phyloP scores from a whole-genome alignment of 2,888 invertebrate species.

The Chrysotoxum bicinctum region DNA sequence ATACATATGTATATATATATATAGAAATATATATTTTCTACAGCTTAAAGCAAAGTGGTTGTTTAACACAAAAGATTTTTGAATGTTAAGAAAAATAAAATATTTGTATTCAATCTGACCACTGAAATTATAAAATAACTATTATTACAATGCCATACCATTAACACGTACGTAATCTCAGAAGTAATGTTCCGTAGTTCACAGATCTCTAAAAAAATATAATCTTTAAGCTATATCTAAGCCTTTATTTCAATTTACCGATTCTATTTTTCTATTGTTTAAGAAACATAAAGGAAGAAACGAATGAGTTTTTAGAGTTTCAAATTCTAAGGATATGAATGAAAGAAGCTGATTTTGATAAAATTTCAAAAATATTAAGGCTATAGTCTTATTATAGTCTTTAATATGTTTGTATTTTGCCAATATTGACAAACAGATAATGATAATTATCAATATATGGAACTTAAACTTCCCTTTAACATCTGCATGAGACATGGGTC shows the following conservation, averaged over 20 bases:
- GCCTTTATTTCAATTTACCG: neutral
- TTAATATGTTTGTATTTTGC: too few relatives aligned
- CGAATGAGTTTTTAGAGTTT: too few relatives aligned
- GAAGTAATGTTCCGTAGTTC: neutral
- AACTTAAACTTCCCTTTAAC: too few relatives aligned
- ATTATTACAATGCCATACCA: neutral
- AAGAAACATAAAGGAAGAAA: too few relatives aligned
- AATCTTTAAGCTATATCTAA: too few relatives aligned
- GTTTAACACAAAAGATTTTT: slow-evolving; percentile 15
- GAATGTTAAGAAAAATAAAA: neutral
- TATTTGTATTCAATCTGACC: slow-evolving; percentile 20
- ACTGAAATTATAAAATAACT: slow-evolving; percentile 12
- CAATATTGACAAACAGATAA: too few relatives aligned
- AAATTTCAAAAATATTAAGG: too few relatives aligned
- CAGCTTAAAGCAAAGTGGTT: slow-evolving; percentile 36
- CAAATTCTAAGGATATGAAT: too few relatives aligned
- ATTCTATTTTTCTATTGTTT: neutral
- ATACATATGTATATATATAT: neutral
- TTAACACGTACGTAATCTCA: neutral
- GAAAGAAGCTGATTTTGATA: too few relatives aligned
- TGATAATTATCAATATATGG: too few relatives aligned
- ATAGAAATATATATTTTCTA: slow-evolving; percentile 50
- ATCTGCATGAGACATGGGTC: too few relatives aligned
- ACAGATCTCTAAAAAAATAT: neutral
- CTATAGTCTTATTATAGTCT: too few relatives aligned